phyloP scores from a whole-genome alignment of 2,888 invertebrate species.

The Aspidapion aeneum region DNA sequence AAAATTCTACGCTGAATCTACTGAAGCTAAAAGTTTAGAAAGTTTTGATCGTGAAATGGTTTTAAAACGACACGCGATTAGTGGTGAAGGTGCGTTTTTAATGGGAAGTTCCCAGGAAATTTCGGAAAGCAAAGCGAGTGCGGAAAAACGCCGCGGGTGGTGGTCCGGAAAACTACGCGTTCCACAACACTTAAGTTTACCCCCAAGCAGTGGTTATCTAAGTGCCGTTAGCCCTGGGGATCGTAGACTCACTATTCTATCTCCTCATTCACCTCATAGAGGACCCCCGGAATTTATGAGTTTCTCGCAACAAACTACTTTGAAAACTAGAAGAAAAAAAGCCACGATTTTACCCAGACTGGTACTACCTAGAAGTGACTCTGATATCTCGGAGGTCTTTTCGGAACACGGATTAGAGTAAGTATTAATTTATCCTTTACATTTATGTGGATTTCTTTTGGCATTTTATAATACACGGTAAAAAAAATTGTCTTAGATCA shows the following conservation, averaged over 20 bases:
- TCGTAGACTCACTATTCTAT: slow-evolving; percentile 71
- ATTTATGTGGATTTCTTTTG: no score
- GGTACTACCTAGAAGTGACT: slow-evolving; percentile 71
- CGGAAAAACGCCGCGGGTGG: slow-evolving; percentile 63
- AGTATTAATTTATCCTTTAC: no score
- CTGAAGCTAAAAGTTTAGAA: slow-evolving; percentile 63
- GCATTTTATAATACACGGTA: no score
- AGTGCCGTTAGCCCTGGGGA: slow-evolving; percentile 52
- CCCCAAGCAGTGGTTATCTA: slow-evolving; percentile 59
- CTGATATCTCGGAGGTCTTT: slow-evolving; percentile 65
- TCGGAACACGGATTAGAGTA: slow-evolving; percentile 61
- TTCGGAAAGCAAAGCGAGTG: slow-evolving; percentile 43
- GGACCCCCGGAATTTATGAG: slow-evolving; percentile 64
- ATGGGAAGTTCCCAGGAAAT: slow-evolving; percentile 41
- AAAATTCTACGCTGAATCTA: slow-evolving; percentile 45
- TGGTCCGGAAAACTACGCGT: slow-evolving; percentile 65
- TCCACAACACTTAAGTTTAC: slow-evolving; percentile 67
- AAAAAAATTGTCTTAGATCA: no score
- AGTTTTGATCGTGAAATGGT: slow-evolving; percentile 55
- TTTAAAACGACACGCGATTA: slow-evolving; percentile 57
- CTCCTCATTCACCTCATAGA: slow-evolving; percentile 74
- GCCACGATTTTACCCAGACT: slow-evolving; percentile 71
- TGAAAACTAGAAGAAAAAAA: slow-evolving; percentile 60
- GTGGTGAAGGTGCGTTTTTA: slow-evolving; percentile 56
- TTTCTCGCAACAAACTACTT: slow-evolving; percentile 55